Evolutionary conservation across 2,888 invertebrate genomes (phyloP), one percentile per base, ranked within the genome.

Genomic region (Myopa testacea): DNA sequence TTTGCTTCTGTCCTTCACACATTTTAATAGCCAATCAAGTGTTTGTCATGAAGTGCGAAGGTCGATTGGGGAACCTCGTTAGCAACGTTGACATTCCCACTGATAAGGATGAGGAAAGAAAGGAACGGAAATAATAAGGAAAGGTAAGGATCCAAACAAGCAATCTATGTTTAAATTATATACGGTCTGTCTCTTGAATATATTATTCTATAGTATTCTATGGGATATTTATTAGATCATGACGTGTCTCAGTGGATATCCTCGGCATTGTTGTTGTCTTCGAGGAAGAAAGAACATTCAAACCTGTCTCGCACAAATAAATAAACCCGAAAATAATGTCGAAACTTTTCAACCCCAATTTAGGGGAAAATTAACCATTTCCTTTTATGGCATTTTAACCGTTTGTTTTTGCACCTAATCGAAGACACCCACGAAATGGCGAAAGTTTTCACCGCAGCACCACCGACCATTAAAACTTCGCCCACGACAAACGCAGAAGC

Each of bases 361-460:
- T 72, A 40, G 60, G 38, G 60, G 37, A 60, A 67, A 74, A 65
- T 75, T 55, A 75, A 38, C 68, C 67, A 68, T 75, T 68, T 75
- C 67, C 37, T 58, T 68, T 75, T 68, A 58, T 69, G 68, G 45
- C 60, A 38, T 58, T 75, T 68, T 60, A 75, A 60, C 68, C 34
- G 60, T 69, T 75, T 75, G 65, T 60, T 75, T 69, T 69, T 75
- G 58, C 69, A 60, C 75, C 75, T 60, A 68, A 69, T 60, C 68
- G 45, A 34, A 69, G 37, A 68, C 60, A 75, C 55, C 60, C 60
- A 75, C 60, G 55, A 45, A 69, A 58, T 60, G 75, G 60, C 60
- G 26, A 75, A 75, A 75, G 45, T 68, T 75, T 75, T 75, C 55
- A 75, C 67, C 75, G 52, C 75, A 26, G 10, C 38, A 60, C 62